Conservation (phyloP, 2,888 invertebrate genomes). For the Dorcus parallelipipedus region DNA sequence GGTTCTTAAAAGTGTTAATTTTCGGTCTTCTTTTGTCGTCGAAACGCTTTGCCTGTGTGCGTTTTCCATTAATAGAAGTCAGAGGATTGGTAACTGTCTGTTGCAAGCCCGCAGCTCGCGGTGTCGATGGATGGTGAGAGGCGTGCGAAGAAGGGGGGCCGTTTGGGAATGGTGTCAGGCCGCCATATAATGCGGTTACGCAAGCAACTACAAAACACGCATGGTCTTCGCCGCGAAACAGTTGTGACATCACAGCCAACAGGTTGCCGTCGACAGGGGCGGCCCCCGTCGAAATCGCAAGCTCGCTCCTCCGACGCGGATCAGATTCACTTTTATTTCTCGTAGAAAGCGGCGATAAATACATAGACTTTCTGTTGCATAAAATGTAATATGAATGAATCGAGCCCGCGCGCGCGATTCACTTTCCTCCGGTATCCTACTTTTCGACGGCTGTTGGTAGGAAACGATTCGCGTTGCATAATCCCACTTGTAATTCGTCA, state of each 20-base stretch:
- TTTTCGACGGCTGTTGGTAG: constrained; percentile 3
- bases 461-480: not conserved
- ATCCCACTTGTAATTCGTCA: not conserved
- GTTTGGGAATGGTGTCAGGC: constrained; percentile 34
- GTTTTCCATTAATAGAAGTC: too few species aligned
- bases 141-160: constrained; percentile 19
- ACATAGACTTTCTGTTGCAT: not conserved
- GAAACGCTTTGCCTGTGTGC: too few species aligned
- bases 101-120: constrained; percentile 9
- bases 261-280: constrained; percentile 20
- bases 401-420: constrained; percentile 4
- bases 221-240: constrained; percentile 25
- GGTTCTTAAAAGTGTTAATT: too few species aligned
- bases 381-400: constrained; percentile 4
- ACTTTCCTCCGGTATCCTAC: constrained; percentile 17
- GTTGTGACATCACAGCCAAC: constrained; percentile 29
- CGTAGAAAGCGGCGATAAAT: constrained; percentile 7
- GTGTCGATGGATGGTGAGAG: constrained; percentile 2
- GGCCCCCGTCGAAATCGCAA: constrained; percentile 14
- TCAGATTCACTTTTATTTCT: constrained; percentile 22
- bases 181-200: constrained; percentile 31
- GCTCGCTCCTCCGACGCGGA: constrained; percentile 4
- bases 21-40: too few species aligned
- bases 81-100: constrained; percentile 19
- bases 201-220: constrained; percentile 27